phyloP scores from a whole-genome alignment of 2,888 invertebrate species.

The Chironomus tentans region DNA sequence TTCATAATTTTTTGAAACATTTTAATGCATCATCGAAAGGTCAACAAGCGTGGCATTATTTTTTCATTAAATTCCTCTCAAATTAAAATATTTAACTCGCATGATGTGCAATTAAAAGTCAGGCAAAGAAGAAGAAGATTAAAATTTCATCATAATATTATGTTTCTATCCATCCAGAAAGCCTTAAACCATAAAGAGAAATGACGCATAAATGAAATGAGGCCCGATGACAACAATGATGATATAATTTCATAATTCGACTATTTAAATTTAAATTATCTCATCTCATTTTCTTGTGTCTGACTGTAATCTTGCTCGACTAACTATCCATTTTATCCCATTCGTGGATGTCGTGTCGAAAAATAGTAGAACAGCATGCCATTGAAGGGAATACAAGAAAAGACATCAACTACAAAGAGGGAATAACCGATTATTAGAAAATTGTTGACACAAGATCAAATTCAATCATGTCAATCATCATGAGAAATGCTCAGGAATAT shows the following conservation, averaged over 20 bases:
- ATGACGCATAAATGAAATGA: neutral
- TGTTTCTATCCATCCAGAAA: too few species aligned
- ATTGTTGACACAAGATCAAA: constrained; percentile 27
- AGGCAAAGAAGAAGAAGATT: too few species aligned
- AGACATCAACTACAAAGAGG: neutral
- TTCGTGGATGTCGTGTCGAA: neutral
- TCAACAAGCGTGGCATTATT: too few species aligned
- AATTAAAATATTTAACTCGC: too few species aligned
- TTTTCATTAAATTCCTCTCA: too few species aligned
- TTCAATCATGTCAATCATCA: constrained; percentile 25
- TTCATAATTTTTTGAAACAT: too few species aligned
- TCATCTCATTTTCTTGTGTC: neutral
- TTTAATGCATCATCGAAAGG: too few species aligned
- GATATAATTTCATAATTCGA: neutral
- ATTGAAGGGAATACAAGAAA: neutral
- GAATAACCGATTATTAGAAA: constrained; percentile 23
- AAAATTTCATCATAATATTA: too few species aligned
- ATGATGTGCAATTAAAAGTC: too few species aligned
- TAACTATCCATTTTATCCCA: neutral
- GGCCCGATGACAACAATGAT: neutral
- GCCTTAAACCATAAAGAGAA: too few species aligned
- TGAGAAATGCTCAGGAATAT: neutral
- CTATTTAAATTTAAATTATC: neutral
- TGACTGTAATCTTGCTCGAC: neutral
- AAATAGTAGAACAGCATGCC: neutral